A percentile compares a stretch with the other conserved stretches of the same genome.
phyloP scores from a whole-genome alignment of 2,797 vertebrate genomes.

The Xenops minutus region DNA sequence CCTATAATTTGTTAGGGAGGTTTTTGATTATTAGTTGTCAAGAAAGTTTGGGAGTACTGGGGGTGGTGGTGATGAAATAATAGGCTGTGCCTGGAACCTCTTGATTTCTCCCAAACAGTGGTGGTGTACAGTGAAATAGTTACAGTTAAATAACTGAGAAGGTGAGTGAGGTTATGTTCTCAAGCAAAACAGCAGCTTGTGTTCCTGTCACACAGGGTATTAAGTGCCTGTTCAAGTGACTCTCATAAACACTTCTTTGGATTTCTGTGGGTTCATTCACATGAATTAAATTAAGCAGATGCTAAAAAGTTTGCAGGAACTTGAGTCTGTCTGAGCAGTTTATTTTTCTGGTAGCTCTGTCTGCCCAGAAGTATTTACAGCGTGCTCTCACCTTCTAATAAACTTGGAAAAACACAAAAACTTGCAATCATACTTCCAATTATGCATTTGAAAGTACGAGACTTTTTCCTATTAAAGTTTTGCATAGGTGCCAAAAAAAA shows the following conservation, averaged over 20 bases:
- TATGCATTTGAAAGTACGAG: background rate
- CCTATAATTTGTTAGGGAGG: background rate
- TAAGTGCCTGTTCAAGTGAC: background rate
- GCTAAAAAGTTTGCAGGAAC: background rate
- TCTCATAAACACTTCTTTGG: constrained; percentile 22
- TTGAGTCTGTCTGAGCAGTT: background rate
- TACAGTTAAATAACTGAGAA: background rate
- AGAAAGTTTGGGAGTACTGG: background rate
- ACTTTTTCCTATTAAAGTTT: background rate
- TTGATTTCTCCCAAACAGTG: background rate
- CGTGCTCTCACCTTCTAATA: background rate
- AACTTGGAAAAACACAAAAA: background rate
- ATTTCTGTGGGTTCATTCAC: constrained; percentile 25
- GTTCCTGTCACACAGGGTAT: background rate
- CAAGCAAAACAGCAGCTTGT: background rate
- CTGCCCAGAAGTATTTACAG: background rate
- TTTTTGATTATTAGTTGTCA: background rate
- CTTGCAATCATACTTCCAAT: background rate
- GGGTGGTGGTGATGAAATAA: background rate
- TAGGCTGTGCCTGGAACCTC: background rate
- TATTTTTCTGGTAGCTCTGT: background rate
- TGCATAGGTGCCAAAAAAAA: background rate
- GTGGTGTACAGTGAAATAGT: background rate
- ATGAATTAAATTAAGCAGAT: constrained; percentile 16
- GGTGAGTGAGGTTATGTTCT: background rate